Conservation (phyloP, 2,888 invertebrate genomes). For the Meteorus colon region DNA sequence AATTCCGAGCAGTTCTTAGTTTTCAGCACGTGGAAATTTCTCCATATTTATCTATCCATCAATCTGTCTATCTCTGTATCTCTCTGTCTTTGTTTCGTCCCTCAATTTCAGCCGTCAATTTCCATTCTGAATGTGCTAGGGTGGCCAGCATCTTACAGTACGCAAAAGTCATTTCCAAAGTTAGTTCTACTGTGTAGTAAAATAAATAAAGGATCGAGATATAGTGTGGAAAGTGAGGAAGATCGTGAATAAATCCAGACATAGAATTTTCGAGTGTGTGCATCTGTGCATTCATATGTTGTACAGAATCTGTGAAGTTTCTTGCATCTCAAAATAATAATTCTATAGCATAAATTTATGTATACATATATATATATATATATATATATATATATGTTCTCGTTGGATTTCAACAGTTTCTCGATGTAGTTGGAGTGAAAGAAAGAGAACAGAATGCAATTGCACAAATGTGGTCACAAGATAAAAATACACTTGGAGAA, state of each 20-base stretch:
- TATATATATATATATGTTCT: neutral
- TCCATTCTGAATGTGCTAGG: slow-evolving; percentile 42
- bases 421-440: too few species aligned
- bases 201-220: neutral
- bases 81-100: neutral
- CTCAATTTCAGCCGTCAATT: slow-evolving; percentile 36
- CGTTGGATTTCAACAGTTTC: neutral
- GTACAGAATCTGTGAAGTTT: slow-evolving; percentile 13
- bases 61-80: slow-evolving; percentile 9
- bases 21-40: slow-evolving; percentile 30
- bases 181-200: slow-evolving; percentile 27
- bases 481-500: too few species aligned
- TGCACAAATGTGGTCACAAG: too few species aligned
- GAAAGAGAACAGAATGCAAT: too few species aligned
- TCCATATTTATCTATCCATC: slow-evolving; percentile 28
- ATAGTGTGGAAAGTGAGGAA: neutral
- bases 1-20: slow-evolving; percentile 29
- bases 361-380: neutral
- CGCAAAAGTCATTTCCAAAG: slow-evolving; percentile 45
- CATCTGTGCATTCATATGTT: slow-evolving; percentile 10
- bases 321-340: slow-evolving; percentile 28
- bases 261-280: slow-evolving; percentile 32
- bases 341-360: neutral
- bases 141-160: slow-evolving; percentile 40
- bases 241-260: slow-evolving; percentile 17